A percentile compares a stretch with the other conserved stretches of the same genome.
phyloP scores from a whole-genome alignment of 2,888 invertebrate species.

The Ptilodon capucinus region DNA sequence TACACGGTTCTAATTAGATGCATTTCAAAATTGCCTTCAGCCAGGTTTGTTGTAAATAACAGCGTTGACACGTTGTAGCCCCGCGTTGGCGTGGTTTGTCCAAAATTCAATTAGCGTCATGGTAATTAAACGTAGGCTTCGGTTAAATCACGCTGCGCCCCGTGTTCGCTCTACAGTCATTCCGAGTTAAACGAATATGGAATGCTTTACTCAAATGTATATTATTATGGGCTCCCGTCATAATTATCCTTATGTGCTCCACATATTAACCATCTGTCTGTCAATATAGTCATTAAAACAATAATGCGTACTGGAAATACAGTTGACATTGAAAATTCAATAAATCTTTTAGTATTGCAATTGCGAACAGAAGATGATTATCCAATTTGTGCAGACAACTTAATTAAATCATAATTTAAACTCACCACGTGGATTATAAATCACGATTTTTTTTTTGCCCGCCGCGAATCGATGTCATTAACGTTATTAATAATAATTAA shows the following conservation, averaged over 20 bases:
- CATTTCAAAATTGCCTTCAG: not conserved
- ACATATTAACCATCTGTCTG: not conserved
- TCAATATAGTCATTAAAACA: no score
- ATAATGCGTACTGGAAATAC: no score
- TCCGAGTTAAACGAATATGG: conserved; percentile 16
- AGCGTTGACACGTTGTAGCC: conserved; percentile 21
- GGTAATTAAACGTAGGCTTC: conserved; percentile 37
- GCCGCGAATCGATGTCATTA: not conserved
- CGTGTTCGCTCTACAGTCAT: conserved; percentile 16
- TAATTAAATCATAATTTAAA: no score
- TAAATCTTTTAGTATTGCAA: not conserved
- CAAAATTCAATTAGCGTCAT: conserved; percentile 42
- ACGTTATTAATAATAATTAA: not conserved
- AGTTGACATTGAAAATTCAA: no score
- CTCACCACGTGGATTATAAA: no score
- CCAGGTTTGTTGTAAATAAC: conserved; percentile 6
- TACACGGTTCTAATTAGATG: not conserved
- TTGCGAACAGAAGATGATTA: not conserved
- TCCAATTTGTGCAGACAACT: no score
- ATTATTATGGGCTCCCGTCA: conserved; percentile 10
- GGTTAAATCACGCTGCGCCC: conserved; percentile 16
- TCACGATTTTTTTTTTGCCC: not conserved
- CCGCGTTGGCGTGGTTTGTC: conserved; percentile 24
- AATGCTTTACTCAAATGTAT: conserved; percentile 29
- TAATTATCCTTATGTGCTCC: conserved; percentile 4